These are phyloP conservation scores for Gobio occitaniae DNA, from an alignment of 2,797 vertebrate genomes.

Conservation along the genomic window DNA sequence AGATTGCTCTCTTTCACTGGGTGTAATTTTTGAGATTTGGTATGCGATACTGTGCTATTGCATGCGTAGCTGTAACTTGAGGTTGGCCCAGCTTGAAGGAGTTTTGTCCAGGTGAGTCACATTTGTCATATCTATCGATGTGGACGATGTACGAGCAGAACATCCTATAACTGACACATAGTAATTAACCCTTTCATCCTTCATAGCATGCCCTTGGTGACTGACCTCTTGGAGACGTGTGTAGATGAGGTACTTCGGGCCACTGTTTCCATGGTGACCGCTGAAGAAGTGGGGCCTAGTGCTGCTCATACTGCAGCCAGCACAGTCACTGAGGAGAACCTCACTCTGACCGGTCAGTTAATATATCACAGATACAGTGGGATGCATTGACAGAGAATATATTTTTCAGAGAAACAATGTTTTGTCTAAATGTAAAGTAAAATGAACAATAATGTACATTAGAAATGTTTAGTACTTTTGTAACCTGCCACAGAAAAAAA, in stretches of 20 bases:
- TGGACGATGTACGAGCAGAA: slow-evolving; percentile 11
- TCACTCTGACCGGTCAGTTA: slow-evolving; percentile 73
- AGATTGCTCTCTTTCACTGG: neutral
- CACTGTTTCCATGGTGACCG: slow-evolving; percentile 66
- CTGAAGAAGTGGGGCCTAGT: slow-evolving; percentile 72
- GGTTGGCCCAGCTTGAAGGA: neutral
- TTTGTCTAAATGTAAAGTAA: neutral
- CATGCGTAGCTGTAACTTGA: neutral
- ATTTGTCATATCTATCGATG: neutral
- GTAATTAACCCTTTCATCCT: slow-evolving; percentile 47
- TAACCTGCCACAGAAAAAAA: neutral
- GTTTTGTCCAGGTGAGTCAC: slow-evolving; percentile 55
- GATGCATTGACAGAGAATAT: neutral
- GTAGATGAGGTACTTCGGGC: slow-evolving; percentile 75
- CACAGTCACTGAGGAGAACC: slow-evolving; percentile 64
- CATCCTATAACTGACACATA: slow-evolving; percentile 11
- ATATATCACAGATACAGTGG: neutral
- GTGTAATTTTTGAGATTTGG: neutral
- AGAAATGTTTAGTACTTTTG: neutral
- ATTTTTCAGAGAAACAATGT: neutral
- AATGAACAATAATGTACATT: neutral
- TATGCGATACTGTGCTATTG: neutral
- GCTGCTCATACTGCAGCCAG: slow-evolving; percentile 59
- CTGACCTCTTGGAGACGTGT: slow-evolving; percentile 85
- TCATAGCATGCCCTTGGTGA: slow-evolving; percentile 79